phyloP scores from a whole-genome alignment of 2,113 vertebrate species.

The Tapirus terrestris region DNA sequence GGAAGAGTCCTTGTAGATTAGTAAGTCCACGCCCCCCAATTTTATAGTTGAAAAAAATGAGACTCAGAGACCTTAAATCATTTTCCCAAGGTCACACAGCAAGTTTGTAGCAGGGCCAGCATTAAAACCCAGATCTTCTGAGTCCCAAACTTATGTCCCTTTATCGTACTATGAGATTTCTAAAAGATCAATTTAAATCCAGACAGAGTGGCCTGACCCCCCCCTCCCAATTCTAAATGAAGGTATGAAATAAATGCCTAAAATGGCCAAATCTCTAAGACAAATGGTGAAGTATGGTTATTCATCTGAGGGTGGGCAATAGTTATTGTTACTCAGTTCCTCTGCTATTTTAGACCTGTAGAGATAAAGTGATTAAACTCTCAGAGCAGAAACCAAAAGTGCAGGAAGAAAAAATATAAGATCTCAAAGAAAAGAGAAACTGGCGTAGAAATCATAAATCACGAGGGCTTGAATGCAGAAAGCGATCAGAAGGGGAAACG shows the following conservation, averaged over 20 bases:
- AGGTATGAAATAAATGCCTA: neutral
- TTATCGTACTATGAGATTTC: neutral
- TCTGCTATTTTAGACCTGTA: neutral
- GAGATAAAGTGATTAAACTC: neutral
- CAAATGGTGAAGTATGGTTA: neutral
- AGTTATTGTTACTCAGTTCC: neutral
- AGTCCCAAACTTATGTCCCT: neutral
- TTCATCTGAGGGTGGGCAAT: neutral
- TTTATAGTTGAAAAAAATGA: neutral
- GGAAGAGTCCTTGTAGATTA: neutral
- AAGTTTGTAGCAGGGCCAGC: neutral
- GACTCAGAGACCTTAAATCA: neutral
- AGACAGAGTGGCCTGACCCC: no score
- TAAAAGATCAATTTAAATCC: neutral
- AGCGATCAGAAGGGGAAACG: neutral
- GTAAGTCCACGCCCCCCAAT: neutral
- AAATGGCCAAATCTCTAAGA: neutral
- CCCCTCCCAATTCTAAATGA: neutral
- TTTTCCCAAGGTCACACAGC: neutral
- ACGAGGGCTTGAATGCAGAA: neutral
- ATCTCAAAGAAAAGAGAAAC: neutral
- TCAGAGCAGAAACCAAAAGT: neutral
- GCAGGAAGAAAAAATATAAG: neutral
- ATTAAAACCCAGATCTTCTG: neutral
- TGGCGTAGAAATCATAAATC: neutral